These are phyloP conservation scores for Tokudaia muenninki DNA, from an alignment of 2,797 vertebrate genomes.

Conservation along the genomic window DNA sequence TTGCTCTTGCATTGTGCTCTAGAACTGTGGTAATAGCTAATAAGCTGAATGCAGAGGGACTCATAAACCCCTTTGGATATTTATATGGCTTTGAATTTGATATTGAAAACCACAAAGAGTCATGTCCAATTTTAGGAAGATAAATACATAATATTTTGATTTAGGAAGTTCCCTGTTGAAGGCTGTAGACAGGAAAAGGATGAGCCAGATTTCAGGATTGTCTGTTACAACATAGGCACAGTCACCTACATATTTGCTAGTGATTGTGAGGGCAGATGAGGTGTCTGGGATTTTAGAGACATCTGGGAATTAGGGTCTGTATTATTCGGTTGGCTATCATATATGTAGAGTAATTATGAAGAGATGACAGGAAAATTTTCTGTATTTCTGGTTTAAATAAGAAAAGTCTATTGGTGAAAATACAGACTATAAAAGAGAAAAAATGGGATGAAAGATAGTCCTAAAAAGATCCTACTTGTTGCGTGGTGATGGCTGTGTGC, in stretches of 20 bases:
- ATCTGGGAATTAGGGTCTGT: not conserved
- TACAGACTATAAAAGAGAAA: not conserved
- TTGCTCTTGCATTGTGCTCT: not conserved
- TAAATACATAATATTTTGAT: not conserved
- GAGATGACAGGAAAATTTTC: not conserved
- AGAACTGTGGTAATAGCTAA: not conserved
- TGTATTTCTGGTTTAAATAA: not conserved
- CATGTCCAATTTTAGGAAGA: not conserved
- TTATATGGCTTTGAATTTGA: not conserved
- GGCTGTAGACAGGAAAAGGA: not conserved
- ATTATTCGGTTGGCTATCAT: not conserved
- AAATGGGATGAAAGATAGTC: not conserved
- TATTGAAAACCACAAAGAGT: not conserved
- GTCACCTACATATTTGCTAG: not conserved
- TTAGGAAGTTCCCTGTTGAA: not conserved
- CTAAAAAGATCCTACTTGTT: not conserved
- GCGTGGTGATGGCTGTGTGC: no score
- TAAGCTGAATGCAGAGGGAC: not conserved
- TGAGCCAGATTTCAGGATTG: not conserved
- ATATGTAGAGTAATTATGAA: not conserved
- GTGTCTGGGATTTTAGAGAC: not conserved
- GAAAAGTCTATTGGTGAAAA: not conserved
- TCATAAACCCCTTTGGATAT: not conserved
- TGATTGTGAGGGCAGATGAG: not conserved
- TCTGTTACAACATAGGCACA: not conserved